Evolutionary conservation across 2,113 vertebrate genomes (phyloP), one percentile per base, ranked within the genome.

Genomic region (Muntiacus muntjak): DNA sequence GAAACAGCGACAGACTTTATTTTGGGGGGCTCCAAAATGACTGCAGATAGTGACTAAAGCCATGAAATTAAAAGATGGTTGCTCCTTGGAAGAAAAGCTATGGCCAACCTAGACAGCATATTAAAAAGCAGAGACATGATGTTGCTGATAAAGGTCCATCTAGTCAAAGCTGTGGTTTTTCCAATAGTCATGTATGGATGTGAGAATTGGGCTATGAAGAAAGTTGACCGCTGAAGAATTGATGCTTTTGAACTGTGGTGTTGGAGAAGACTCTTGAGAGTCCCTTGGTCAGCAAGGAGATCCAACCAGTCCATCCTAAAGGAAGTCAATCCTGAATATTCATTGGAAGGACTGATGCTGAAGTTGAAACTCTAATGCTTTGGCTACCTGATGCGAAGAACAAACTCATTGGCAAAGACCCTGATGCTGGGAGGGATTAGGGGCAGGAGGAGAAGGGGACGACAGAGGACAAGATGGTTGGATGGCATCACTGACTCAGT

Each of bases 391-490:
- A 71, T 36, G n/a, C 9, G 0, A 71, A 71, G 19, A 71, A 2
- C 19, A 12, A 9, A 23, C 9, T 71, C 64, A 21, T 21, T 36
- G 0, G n/a, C 36, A 67, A 67, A 71, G 64, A 23, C n/a, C 17
- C 64, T 67, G 67, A 36, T 36, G 19, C n/a, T 71, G 67, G 19
- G 67, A 71, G 6, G 21, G 67, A 71, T 12, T 71, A n/a, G 23
- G 23, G 67, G 5, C 0, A 0, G n/a, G n/a, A 67, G 64, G 17
- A 71, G n/a, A 71, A 12, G 67, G n/a, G n/a, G 19, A 40, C 0
- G 1, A 23, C 67, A 71, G 67, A 71, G 19, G n/a, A 71, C 5
- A 17, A 71, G n/a, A 40, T 40, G 67, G n/a, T 10, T 40, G n/a
- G 19, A 71, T 40, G 67, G n/a, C n/a, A 71, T 71, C 67, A 40